Conservation (phyloP, 2,888 invertebrate genomes). For the Isoperla grammatica region DNA sequence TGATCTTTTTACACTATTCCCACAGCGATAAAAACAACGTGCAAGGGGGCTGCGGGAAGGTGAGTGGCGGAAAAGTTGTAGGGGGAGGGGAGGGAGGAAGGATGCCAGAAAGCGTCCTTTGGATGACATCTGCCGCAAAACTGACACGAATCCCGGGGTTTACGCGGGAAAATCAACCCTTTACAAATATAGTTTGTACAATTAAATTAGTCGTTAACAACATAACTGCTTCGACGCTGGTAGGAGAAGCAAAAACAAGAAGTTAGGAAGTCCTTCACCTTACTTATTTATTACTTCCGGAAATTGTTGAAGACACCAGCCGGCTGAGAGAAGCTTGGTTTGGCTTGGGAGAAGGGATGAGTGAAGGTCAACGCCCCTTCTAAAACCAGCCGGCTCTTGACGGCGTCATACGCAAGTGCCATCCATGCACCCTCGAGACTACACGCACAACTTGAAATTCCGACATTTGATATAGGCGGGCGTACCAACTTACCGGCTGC, state of each 20-base stretch:
- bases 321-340: neutral
- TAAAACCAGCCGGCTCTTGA: conserved; percentile 8
- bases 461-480: too few species aligned
- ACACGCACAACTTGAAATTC: too few species aligned
- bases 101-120: neutral
- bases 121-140: conserved; percentile 19
- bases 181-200: too few species aligned
- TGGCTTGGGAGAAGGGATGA: conserved; percentile 6
- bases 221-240: neutral
- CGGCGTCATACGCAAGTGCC: conserved; percentile 19
- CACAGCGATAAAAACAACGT: conserved; percentile 24
- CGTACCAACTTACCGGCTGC: too few species aligned
- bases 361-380: conserved; percentile 25
- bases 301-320: neutral
- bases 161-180: conserved; percentile 15
- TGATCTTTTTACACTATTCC: conserved; percentile 23
- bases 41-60: conserved; percentile 30
- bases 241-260: neutral
- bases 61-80: conserved; percentile 29
- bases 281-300: neutral
- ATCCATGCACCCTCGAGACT: neutral
- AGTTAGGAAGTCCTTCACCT: neutral
- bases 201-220: neutral
- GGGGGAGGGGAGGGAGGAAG: conserved; percentile 16
- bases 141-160: conserved; percentile 6